Conservation (phyloP, 2,113 vertebrate genomes). For the Nothobranchius kuhntae region DNA sequence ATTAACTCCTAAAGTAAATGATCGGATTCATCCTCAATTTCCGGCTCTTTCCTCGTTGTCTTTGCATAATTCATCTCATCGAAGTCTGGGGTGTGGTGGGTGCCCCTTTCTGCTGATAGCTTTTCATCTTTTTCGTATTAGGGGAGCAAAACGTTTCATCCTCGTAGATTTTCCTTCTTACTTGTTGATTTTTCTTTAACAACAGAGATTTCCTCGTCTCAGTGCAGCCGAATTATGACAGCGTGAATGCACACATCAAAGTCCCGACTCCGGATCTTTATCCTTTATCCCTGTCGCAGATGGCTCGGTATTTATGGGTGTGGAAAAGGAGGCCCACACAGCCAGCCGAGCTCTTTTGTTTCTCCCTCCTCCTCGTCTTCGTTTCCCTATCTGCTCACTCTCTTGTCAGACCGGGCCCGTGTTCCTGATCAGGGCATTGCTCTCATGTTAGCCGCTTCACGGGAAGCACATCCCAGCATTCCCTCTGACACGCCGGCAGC, state of each 20-base stretch:
- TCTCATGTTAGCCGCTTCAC: slow-evolving; percentile 78
- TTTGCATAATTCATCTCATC: slow-evolving; percentile 75
- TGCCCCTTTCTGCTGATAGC: slow-evolving; percentile 53
- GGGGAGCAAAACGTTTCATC: slow-evolving; percentile 1
- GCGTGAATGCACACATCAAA: slow-evolving; percentile 11
- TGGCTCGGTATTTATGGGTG: slow-evolving; percentile 49
- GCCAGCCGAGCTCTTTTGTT: slow-evolving; percentile 24
- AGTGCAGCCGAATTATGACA: slow-evolving; percentile 1
- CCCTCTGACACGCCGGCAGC: slow-evolving; percentile 94
- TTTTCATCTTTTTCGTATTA: slow-evolving; percentile 26
- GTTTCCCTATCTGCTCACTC: slow-evolving; percentile 57
- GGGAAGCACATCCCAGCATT: slow-evolving; percentile 85
- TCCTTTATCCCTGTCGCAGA: slow-evolving; percentile 21
- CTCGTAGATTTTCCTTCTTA: background rate
- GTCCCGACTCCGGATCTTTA: background rate
- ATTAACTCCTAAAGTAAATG: slow-evolving; percentile 68
- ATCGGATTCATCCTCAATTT: slow-evolving; percentile 72
- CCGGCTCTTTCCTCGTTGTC: slow-evolving; percentile 56
- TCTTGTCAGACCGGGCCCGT: slow-evolving; percentile 70
- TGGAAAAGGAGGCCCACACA: slow-evolving; percentile 49
- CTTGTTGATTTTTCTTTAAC: slow-evolving; percentile 4
- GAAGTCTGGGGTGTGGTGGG: slow-evolving; percentile 53
- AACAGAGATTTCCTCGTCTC: background rate
- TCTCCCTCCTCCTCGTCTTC: background rate
- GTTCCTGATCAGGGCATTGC: slow-evolving; percentile 77